These are phyloP conservation scores for Platysternon megacephalum DNA, from an alignment of 2,113 vertebrate species.

Conservation along the genomic window DNA sequence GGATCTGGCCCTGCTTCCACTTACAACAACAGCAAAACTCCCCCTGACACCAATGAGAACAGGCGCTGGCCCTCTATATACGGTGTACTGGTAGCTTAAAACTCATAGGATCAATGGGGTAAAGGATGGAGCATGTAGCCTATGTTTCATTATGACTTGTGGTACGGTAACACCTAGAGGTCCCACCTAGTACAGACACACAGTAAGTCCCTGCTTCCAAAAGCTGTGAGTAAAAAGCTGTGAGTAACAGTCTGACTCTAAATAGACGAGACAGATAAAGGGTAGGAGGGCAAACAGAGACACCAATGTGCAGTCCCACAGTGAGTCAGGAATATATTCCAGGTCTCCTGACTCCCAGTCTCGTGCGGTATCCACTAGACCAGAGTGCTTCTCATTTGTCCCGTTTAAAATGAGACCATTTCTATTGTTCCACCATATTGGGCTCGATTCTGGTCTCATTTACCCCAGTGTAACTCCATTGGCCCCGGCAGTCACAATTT, in stretches of 20 bases:
- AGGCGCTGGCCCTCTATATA: background rate
- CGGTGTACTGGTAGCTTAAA: background rate
- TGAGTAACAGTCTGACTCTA: background rate
- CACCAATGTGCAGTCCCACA: rapidly evolving
- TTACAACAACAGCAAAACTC: background rate
- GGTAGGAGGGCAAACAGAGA: background rate
- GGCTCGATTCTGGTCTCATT: background rate
- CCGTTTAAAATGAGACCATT: background rate
- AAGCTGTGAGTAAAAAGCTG: no score
- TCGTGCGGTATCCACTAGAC: background rate
- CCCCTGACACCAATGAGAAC: background rate
- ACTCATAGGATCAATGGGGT: background rate
- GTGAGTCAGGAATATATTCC: background rate
- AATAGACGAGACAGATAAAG: background rate
- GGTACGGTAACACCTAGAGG: background rate
- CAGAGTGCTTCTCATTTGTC: background rate
- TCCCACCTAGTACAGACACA: background rate
- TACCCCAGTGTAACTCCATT: background rate
- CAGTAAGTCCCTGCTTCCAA: background rate
- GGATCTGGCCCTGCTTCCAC: background rate
- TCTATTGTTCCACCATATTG: background rate
- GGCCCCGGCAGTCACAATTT: no score
- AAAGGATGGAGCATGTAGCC: background rate
- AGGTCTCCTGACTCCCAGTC: background rate
- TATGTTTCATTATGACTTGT: background rate